Evolutionary conservation across 2,797 vertebrate genomes (phyloP), one percentile per base, ranked within the genome.

Genomic region (Pagetopsis macropterus): DNA sequence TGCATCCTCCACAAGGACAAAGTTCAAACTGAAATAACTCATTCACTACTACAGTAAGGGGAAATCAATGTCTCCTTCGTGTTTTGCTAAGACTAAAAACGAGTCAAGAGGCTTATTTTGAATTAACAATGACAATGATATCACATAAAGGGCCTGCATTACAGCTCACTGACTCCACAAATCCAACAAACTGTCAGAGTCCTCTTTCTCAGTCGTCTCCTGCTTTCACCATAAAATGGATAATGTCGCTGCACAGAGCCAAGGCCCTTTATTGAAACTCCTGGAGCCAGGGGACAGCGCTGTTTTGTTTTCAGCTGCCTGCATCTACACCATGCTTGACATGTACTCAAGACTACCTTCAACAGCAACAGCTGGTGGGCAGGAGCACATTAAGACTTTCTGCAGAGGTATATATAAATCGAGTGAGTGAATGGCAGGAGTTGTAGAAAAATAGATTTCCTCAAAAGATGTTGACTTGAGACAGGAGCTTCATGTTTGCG

Each of bases 271-370:
- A 13, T 73, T 17, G 14, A 75, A 81, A 61, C 1, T 12, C 66
- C 77, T 72, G 72, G 70, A 82, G 73, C 70, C 62, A 23, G 70
- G 70, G 51, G 14, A 74, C 82, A 59, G 72, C 54, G 14, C 72
- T 83, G 73, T 70, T 72, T 78, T 83, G 73, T 70, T 72, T 78
- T 80, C 62, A 70, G 50, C 57, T 74, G 63, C 61, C 65, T 71
- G 63, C 72, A 64, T 75, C 70, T 41, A 55, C 66, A 40, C 51
- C 57, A 75, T 31, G 70, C 66, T 72, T 44, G 33, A 70, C 54
- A 13, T 45, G 54, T 66, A 66, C 64, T 68, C 48, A 14, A 77
- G 48, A 74, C 59, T 57, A 72, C 69, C 67, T 68, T 78, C 58
- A 57, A 50, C 49, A 41, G 41, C 48, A 73, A 33, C 54, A 55